These are phyloP conservation scores for Polyergus mexicanus DNA, from an alignment of 1,140 invertebrate species.

Conservation along the genomic window DNA sequence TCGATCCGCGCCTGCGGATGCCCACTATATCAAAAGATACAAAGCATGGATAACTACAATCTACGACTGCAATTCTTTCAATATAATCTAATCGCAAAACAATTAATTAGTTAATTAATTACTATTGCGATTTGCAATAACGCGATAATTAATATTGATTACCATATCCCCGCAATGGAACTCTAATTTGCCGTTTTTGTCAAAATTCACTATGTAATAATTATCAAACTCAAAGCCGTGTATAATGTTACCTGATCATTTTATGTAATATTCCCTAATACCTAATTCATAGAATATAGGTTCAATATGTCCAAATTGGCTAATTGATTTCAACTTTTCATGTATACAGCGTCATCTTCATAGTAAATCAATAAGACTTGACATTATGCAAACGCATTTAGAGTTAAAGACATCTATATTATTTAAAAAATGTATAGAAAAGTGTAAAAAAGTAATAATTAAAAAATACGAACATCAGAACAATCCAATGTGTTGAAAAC, in stretches of 20 bases:
- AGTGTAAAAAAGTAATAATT: not conserved
- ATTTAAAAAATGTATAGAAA: not conserved
- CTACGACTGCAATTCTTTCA: slow-evolving; percentile 17
- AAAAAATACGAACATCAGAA: not conserved
- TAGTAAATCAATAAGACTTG: not conserved
- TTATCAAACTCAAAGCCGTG: slow-evolving; percentile 49
- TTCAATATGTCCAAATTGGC: not conserved
- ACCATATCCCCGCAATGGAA: slow-evolving; percentile 31
- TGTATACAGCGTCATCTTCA: not conserved
- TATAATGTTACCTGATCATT: slow-evolving; percentile 25
- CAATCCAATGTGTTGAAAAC: not conserved
- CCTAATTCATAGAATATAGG: slow-evolving; percentile 10
- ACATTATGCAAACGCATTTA: not conserved
- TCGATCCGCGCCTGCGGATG: not conserved
- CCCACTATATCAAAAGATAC: slow-evolving; percentile 1
- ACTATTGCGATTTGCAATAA: slow-evolving; percentile 25
- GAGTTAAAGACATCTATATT: not conserved
- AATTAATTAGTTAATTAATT: slow-evolving; percentile 60
- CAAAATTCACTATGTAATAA: slow-evolving; percentile 46
- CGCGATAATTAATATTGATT: slow-evolving; percentile 54
- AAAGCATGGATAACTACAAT: not conserved
- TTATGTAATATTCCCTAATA: slow-evolving; percentile 17
- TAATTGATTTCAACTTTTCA: slow-evolving; percentile 24
- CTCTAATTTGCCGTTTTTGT: slow-evolving; percentile 38
- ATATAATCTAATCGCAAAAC: slow-evolving; percentile 19